These are phyloP conservation scores for Betta splendens DNA, from an alignment of 2,797 vertebrate genomes.

Conservation along the genomic window DNA sequence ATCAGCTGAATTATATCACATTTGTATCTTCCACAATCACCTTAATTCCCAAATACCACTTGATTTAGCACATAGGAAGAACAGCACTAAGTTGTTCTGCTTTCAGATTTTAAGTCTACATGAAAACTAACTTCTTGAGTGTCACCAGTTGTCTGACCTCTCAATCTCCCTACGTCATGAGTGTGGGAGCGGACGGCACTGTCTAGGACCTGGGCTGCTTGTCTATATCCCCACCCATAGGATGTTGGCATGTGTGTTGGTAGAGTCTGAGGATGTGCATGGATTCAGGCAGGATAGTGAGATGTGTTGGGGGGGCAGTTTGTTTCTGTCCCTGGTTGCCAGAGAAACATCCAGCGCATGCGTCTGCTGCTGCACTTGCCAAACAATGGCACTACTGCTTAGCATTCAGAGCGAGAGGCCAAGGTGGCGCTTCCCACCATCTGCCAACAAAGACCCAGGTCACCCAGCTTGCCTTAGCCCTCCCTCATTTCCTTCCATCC, in stretches of 20 bases:
- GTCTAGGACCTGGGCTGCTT: constrained; percentile 32
- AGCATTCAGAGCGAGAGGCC: constrained; percentile 82
- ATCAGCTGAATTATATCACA: neutral
- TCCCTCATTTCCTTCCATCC: constrained; percentile 58
- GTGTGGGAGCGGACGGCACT: constrained; percentile 31
- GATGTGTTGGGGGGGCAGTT: constrained; percentile 43
- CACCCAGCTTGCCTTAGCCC: constrained; percentile 67
- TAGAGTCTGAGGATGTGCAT: constrained; percentile 29
- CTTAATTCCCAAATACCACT: too few relatives aligned
- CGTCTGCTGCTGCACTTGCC: constrained; percentile 74
- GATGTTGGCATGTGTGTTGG: constrained; percentile 40
- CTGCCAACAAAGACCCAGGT: constrained; percentile 85
- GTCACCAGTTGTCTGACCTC: constrained; percentile 48
- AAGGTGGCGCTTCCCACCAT: constrained; percentile 83
- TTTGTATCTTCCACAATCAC: neutral
- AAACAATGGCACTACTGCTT: constrained; percentile 84
- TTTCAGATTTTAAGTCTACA: constrained; percentile 29
- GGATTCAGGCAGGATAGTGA: constrained; percentile 13
- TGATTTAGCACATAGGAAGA: neutral
- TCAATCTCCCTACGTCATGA: constrained; percentile 35
- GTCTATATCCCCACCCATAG: constrained; percentile 47
- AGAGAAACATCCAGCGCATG: constrained; percentile 79
- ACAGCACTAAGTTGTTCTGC: neutral
- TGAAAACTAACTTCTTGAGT: constrained; percentile 35
- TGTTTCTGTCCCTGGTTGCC: constrained; percentile 77